phyloP scores from a whole-genome alignment of 2,888 invertebrate genomes.

The Tenodera sinensis region DNA sequence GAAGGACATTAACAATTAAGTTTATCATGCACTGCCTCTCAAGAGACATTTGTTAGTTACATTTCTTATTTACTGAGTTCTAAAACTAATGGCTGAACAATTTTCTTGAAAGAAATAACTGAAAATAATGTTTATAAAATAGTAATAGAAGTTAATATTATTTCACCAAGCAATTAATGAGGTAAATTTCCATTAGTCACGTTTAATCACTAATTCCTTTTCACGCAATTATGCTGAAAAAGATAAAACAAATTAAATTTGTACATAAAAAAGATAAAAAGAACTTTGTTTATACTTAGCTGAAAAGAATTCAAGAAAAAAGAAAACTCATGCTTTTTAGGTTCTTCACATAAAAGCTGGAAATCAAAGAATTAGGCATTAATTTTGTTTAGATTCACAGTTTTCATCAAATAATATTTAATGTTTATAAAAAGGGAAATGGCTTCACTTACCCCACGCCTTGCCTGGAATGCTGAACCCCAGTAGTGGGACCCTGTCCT shows the following conservation, averaged over 20 bases:
- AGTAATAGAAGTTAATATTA: background rate
- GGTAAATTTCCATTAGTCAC: background rate
- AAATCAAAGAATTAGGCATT: background rate
- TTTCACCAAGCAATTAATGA: background rate
- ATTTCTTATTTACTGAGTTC: background rate
- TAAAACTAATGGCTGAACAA: background rate
- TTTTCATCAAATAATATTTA: background rate
- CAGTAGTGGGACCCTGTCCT: slow-evolving; percentile 2
- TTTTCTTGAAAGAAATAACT: background rate
- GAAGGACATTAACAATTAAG: background rate
- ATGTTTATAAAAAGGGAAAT: background rate
- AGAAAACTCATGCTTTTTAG: background rate
- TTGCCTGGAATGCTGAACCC: slow-evolving; percentile 15
- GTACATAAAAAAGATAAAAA: background rate
- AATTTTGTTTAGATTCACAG: background rate
- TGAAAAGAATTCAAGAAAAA: background rate
- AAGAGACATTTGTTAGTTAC: background rate
- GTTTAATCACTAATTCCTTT: background rate
- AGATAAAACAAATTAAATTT: background rate
- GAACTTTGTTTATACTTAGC: background rate
- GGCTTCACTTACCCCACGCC: slow-evolving; percentile 24
- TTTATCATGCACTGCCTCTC: background rate
- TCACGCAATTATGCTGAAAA: background rate
- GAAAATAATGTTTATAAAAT: background rate
- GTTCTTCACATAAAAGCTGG: background rate